Evolutionary conservation across 2,797 vertebrate species (phyloP).

Genomic region (Channallabes apus): DNA sequence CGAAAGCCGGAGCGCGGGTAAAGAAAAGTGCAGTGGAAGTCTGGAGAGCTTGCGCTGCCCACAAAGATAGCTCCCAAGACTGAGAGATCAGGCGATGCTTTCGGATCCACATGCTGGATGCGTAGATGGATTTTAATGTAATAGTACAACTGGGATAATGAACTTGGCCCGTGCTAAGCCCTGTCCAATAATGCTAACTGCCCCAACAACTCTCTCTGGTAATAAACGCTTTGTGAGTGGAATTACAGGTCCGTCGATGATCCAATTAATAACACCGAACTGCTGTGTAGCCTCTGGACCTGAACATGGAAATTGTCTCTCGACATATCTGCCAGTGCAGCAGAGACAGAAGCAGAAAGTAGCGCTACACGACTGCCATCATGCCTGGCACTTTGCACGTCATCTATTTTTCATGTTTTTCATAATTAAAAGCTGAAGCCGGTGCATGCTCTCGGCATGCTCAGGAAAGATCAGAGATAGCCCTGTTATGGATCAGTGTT

Average conservation of each 20-base stretch:
- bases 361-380: slow-evolving; percentile 61
- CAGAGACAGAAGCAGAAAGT: slow-evolving; percentile 55
- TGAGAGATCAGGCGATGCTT: slow-evolving; percentile 56
- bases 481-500: slow-evolving; percentile 73
- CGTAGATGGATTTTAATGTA: slow-evolving; percentile 46
- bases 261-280: slow-evolving; percentile 76
- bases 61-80: slow-evolving; percentile 49
- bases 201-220: slow-evolving; percentile 75
- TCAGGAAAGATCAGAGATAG: slow-evolving; percentile 75
- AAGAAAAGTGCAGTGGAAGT: slow-evolving; percentile 29
- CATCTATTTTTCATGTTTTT: slow-evolving; percentile 80
- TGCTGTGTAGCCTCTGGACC: slow-evolving; percentile 41
- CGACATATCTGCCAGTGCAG: slow-evolving; percentile 28
- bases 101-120: slow-evolving; percentile 72
- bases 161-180: slow-evolving; percentile 73
- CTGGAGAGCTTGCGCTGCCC: slow-evolving; percentile 12
- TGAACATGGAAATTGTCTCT: slow-evolving; percentile 25
- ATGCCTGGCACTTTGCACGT: slow-evolving; percentile 69
- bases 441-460: slow-evolving; percentile 66
- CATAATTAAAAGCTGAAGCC: slow-evolving; percentile 78
- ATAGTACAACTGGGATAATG: slow-evolving; percentile 70
- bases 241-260: slow-evolving; percentile 78
- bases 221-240: slow-evolving; percentile 77
- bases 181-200: slow-evolving; percentile 79
- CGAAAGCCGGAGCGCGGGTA: slow-evolving; percentile 15